Evolutionary conservation across 1,140 invertebrate species (phyloP).

Genomic region (Drosophila chauvacae): DNA sequence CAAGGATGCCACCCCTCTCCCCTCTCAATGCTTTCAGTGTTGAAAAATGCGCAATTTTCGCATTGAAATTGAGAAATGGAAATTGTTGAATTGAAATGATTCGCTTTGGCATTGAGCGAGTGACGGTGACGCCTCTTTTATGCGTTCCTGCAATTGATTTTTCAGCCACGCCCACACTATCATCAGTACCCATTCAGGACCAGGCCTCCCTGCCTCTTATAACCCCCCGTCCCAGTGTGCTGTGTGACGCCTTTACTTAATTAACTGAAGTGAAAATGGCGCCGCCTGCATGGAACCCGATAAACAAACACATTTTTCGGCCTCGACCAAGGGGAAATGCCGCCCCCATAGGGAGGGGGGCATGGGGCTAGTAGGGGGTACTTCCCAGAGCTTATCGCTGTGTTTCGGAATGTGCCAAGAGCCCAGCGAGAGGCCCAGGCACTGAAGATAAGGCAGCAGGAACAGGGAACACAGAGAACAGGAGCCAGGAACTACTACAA

Average conservation of each 20-base stretch:
- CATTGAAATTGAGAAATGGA: constrained; percentile 72
- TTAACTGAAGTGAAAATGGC: constrained; percentile 82
- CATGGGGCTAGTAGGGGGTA: constrained; percentile 9
- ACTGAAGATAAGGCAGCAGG: constrained; percentile 34
- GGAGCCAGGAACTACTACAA: constrained; percentile 12
- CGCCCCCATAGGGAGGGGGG: background rate
- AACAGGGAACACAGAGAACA: constrained; percentile 9
- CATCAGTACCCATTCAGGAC: constrained; percentile 20
- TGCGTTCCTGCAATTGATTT: constrained; percentile 54
- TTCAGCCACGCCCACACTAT: constrained; percentile 38
- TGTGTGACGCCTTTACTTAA: constrained; percentile 71
- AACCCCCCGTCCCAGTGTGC: background rate
- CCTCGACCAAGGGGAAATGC: constrained; percentile 13
- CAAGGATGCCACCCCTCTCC: constrained; percentile 32
- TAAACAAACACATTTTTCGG: constrained; percentile 75
- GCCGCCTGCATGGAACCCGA: constrained; percentile 61
- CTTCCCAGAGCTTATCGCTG: constrained; percentile 52
- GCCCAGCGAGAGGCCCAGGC: constrained; percentile 54
- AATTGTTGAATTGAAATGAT: constrained; percentile 80
- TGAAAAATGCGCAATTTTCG: constrained; percentile 68
- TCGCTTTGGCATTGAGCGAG: constrained; percentile 47
- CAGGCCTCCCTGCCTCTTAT: background rate
- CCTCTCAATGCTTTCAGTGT: constrained; percentile 60
- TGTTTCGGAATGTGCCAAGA: constrained; percentile 61
- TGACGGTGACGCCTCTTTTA: constrained; percentile 49